Evolutionary conservation across 2,113 vertebrate genomes (phyloP), one percentile per base, ranked within the genome.

Genomic region (Cromileptes altivelis): DNA sequence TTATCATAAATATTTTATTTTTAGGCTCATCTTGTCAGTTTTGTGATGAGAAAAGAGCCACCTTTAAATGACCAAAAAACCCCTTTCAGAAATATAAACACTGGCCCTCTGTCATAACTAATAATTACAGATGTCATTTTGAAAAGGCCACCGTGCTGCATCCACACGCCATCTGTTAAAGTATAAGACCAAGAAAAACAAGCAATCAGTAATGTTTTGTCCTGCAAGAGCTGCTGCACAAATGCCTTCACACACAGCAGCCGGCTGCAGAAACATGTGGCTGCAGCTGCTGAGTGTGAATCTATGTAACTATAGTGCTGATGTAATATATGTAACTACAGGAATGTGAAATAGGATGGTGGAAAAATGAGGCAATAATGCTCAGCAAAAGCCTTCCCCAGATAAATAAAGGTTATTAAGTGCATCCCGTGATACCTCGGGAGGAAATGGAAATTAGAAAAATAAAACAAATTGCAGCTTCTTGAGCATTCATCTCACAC

Each of bases 401-500:
- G 76, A 84, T 90, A 76, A 77, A 87, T 84, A 9, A 78, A 75
- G 78, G 80, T 80, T 85, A 86, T 86, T 87, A 90, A 71, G 78
- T 7, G 69, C 15, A 7, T 88, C 74, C 65, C 85, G 57, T 61
- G 85, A 69, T 57, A 62, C 84, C 47, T 47, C 6, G 12, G 11
- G 77, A 81, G 73, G 81, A 75, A 72, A 49, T 49, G 79, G 61
- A 80, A 87, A 87, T 84, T 76, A 77, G 6, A 58, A 80, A 87
- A 87, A 67, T 50, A 74, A 89, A 85, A 76, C 71, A 82, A 70
- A 84, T 50, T 60, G 49, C n/a, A 37, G 73, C 85, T 83, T 77
- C 30, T 71, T 81, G 70, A 82, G 42, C 71, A 85, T 90, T 85
- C 81, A 21, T 71, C 82, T 61, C 84, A 63, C 76, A 58, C 70